Conservation (phyloP, 2,113 vertebrate genomes). For the Raja brachyura region DNA sequence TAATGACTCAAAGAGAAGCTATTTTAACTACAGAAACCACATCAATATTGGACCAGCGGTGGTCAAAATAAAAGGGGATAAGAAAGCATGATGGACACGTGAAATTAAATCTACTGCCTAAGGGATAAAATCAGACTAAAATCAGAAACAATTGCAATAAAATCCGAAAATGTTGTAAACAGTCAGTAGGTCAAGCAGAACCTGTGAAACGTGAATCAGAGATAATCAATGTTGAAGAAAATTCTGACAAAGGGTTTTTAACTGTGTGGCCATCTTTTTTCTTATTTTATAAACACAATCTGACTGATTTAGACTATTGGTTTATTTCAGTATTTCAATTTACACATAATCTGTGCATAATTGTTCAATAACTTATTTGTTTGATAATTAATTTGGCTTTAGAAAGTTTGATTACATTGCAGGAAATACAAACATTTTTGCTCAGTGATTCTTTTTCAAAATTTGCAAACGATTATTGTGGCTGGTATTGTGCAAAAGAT, state of each 20-base stretch:
- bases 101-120: background rate
- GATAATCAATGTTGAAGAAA: no score
- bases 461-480: background rate
- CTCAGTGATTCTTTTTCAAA: background rate
- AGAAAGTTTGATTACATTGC: background rate
- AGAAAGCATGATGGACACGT: background rate
- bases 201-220: no score
- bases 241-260: no score
- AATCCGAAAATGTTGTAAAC: no score
- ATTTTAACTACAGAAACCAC: background rate
- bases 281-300: no score
- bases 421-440: background rate
- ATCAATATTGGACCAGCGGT: background rate
- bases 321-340: constrained; percentile 3
- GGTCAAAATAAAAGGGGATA: background rate
- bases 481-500: background rate
- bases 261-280: no score
- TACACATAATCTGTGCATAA: background rate
- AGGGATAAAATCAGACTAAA: background rate
- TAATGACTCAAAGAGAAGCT: background rate
- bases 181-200: no score
- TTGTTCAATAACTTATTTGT: no score
- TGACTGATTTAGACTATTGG: background rate
- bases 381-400: background rate
- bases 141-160: no score